phyloP scores from a whole-genome alignment of 2,113 vertebrate species.

The Hyla sarda region DNA sequence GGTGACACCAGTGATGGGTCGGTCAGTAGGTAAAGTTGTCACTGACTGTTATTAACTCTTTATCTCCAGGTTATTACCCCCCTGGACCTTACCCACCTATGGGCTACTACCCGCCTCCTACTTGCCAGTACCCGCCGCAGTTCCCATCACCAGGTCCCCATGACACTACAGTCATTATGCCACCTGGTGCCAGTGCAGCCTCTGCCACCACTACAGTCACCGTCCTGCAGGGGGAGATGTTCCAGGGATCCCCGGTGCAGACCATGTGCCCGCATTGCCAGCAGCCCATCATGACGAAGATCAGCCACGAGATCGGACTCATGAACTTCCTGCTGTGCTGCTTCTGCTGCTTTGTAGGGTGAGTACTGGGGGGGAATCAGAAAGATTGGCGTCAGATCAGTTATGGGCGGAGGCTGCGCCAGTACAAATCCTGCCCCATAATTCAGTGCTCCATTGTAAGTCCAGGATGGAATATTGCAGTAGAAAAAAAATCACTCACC shows the following conservation, averaged over 20 bases:
- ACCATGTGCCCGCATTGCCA: conserved; percentile 97
- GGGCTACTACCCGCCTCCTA: conserved; percentile 79
- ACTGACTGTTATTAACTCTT: conserved; percentile 21
- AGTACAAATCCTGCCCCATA: no score
- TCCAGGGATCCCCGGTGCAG: conserved; percentile 90
- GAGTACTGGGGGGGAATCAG: conserved; percentile 62
- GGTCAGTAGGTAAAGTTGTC: background rate
- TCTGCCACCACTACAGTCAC: conserved; percentile 83
- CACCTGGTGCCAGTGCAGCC: conserved; percentile 77
- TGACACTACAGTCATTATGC: conserved; percentile 86
- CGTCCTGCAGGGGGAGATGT: conserved; percentile 95
- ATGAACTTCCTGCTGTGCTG: conserved; percentile 96
- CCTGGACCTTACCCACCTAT: conserved; percentile 70
- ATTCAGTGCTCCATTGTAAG: no score
- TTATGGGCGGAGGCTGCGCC: no score
- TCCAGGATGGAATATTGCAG: no score
- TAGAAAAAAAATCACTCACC: no score
- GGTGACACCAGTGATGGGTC: no score
- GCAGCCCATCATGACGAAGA: conserved; percentile 93
- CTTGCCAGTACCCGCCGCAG: conserved; percentile 77
- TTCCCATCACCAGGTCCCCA: conserved; percentile 83
- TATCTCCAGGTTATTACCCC: conserved; percentile 72
- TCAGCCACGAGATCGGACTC: conserved; percentile 90
- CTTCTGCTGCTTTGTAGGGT: conserved; percentile 98
- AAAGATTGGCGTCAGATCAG: no score